Evolutionary conservation across 2,888 invertebrate genomes (phyloP).

Genomic region (Cantharis nigra): DNA sequence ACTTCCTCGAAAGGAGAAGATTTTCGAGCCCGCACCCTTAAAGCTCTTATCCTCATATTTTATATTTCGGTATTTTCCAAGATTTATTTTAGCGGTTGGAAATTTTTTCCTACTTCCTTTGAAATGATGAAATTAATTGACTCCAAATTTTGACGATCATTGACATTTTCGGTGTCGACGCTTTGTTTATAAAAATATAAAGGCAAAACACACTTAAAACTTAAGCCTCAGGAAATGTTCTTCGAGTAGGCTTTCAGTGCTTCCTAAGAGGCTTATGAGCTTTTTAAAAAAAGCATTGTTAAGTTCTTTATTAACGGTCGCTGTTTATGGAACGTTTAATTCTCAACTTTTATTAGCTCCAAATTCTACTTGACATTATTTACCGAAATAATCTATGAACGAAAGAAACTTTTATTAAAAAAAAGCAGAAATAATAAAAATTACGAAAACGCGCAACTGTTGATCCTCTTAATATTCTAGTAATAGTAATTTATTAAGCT

Average conservation of each 20-base stretch:
- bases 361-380: neutral
- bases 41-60: slow-evolving; percentile 13
- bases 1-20: neutral
- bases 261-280: slow-evolving; percentile 16
- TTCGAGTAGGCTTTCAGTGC: slow-evolving; percentile 7
- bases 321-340: slow-evolving; percentile 5
- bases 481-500: neutral
- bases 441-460: neutral
- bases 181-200: slow-evolving; percentile 1
- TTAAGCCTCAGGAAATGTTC: neutral
- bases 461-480: neutral
- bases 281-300: slow-evolving; percentile 9
- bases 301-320: slow-evolving; percentile 15
- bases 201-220: slow-evolving; percentile 3
- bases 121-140: neutral
- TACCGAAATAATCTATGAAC: neutral
- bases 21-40: slow-evolving; percentile 8
- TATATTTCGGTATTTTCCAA: neutral
- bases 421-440: neutral
- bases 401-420: neutral
- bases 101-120: neutral
- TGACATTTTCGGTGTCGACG: neutral
- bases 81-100: neutral
- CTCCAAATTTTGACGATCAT: neutral
- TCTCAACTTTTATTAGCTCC: neutral